phyloP scores from a whole-genome alignment of 92 coral and sea anemone species.

The Actinostola sp. region DNA sequence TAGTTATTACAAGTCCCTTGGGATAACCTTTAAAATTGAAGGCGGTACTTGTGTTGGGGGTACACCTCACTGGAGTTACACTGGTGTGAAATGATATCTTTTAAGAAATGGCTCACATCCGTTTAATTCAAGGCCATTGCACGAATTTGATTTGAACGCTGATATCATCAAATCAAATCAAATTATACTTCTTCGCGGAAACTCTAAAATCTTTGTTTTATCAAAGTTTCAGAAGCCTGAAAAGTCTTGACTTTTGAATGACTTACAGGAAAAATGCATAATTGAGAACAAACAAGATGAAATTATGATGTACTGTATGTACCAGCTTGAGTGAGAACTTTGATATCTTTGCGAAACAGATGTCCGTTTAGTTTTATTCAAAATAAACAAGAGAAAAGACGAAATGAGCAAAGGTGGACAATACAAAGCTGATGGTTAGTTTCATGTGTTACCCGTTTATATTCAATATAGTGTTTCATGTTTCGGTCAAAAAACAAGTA shows the following conservation, averaged over 20 bases:
- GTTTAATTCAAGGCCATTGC: constrained; percentile 39
- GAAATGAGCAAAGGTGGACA: neutral
- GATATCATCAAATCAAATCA: constrained; percentile 8
- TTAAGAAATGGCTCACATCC: constrained; percentile 15
- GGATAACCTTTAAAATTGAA: constrained; percentile 11
- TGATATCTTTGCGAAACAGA: constrained; percentile 19
- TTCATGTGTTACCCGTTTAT: constrained; percentile 1
- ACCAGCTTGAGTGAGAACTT: constrained; percentile 12
- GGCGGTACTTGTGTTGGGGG: constrained; percentile 23
- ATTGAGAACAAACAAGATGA: neutral
- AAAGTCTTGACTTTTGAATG: constrained; percentile 7
- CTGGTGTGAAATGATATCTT: constrained; percentile 32
- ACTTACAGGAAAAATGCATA: neutral
- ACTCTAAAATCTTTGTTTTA: constrained; percentile 29
- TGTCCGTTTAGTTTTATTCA: constrained; percentile 3
- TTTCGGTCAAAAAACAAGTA: constrained; percentile 29
- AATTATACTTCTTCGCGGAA: neutral
- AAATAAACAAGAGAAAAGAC: constrained; percentile 15
- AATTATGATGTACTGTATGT: too few species aligned
- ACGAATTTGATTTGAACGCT: constrained; percentile 29
- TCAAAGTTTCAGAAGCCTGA: neutral
- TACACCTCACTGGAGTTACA: constrained; percentile 5
- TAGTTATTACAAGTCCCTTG: constrained; percentile 25
- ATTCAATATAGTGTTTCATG: constrained; percentile 9
- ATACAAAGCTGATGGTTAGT: neutral